phyloP scores from a whole-genome alignment of 2,797 vertebrate species.

The Falco columbarius region DNA sequence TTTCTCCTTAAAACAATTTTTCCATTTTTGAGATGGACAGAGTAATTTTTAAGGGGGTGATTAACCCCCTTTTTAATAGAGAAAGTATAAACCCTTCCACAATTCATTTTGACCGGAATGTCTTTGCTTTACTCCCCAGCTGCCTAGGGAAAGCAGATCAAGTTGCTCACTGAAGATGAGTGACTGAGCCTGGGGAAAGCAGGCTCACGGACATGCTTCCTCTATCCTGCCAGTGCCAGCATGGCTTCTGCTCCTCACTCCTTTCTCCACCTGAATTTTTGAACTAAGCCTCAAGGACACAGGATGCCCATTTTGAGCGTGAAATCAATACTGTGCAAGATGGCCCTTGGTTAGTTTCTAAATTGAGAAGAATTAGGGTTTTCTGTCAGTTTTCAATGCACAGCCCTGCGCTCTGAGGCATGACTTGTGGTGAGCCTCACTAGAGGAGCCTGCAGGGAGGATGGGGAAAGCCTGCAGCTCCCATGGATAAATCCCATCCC shows the following conservation, averaged over 20 bases:
- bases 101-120: background rate
- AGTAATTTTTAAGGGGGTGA: background rate
- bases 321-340: background rate
- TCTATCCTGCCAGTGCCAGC: background rate
- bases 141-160: background rate
- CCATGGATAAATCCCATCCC: background rate
- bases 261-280: background rate
- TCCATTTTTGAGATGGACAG: background rate
- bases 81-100: rapidly evolving
- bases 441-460: background rate
- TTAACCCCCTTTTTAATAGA: background rate
- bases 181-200: background rate
- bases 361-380: background rate
- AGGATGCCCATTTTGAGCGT: background rate
- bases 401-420: background rate
- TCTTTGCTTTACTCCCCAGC: background rate
- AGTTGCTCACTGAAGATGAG: background rate
- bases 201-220: rapidly evolving
- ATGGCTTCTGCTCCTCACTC: background rate
- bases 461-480: background rate
- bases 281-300: background rate
- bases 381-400: background rate
- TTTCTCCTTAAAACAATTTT: background rate
- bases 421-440: background rate
- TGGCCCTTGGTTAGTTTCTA: background rate